Evolutionary conservation across 2,888 invertebrate genomes (phyloP), one percentile per base, ranked within the genome.

Genomic region (Athalia rosae): DNA sequence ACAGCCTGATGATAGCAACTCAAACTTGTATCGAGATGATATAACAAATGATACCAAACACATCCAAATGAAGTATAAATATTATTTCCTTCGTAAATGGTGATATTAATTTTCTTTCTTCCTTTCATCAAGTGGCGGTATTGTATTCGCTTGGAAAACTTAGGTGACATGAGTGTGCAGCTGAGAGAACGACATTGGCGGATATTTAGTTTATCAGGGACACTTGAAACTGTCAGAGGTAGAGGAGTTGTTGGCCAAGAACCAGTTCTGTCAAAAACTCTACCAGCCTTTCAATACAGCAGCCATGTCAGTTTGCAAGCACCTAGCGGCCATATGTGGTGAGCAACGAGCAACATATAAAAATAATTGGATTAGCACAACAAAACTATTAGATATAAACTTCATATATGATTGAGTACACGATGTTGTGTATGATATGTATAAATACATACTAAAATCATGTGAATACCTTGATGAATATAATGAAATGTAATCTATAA

Each of bases 281-380:
- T 96, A 84, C 98, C 99, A 79, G 98, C 98, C 85, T 99, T 99
- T 91, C 99, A 99, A 91, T 99, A 99, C 90, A 97, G 97, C 90
- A 98, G 98, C 90, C 98, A 99, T 90, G 98, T 99, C 76, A 97
- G 97, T 84, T 92, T 99, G 82, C 98, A 99, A 91, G 98, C 98
- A 77, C 98, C 98, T 59, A 97, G 98, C 88, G 99, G 99, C 7
- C 99, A 99, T 88, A 98, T 98, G 97, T 98, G 98, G 98, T 97
- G 88, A 89, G 91, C 87, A 59, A 15, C 58, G 48, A 64, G 28
- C 28, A 28, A 28, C 28, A 28, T 28, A 28, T 28, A 28, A 28
- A 28, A 28, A 28, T 2, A 28, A 28, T 28, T 28, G 2, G 1
- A 28, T 28, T 28, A 28, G 28, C 28, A 28, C 28, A n/a, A n/a